Conservation (phyloP, 2,888 invertebrate species). For the Tenthredo livida region DNA sequence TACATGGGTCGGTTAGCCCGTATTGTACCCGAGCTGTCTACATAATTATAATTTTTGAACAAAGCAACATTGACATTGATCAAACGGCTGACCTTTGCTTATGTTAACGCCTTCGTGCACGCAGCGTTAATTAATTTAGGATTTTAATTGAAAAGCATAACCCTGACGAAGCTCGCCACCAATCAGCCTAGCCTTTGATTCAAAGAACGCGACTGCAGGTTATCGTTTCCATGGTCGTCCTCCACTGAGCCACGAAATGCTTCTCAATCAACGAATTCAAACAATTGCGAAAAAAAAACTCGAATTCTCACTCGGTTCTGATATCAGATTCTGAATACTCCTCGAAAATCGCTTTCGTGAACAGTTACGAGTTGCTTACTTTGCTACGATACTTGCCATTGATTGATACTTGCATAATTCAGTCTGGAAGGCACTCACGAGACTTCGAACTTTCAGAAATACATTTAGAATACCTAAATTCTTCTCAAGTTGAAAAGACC, state of each 20-base stretch:
- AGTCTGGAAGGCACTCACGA: not conserved
- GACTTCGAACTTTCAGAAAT: not conserved
- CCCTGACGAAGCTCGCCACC: not conserved
- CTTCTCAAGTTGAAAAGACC: not conserved
- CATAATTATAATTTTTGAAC: slow-evolving; percentile 22
- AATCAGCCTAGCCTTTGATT: not conserved
- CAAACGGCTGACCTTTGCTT: slow-evolving; percentile 6
- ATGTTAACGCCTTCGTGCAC: slow-evolving; percentile 1
- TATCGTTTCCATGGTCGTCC: not conserved
- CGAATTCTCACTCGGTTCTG: not conserved
- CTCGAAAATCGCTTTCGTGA: not conserved
- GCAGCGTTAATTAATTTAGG: slow-evolving; percentile 17
- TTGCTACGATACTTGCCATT: not conserved
- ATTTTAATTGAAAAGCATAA: not conserved
- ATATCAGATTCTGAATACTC: slow-evolving; percentile 2
- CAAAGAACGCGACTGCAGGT: slow-evolving; percentile 11
- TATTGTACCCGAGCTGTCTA: slow-evolving; percentile 6
- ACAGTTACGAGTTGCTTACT: not conserved
- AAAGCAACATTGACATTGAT: slow-evolving; percentile 21
- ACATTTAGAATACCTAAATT: not conserved
- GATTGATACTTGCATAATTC: slow-evolving; percentile 8
- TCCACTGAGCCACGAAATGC: not conserved
- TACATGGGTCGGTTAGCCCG: not conserved
- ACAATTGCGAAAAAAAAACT: not conserved
- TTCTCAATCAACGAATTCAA: not conserved